Conservation (phyloP, 2,113 vertebrate genomes). For the Cyprinodon tularosa region DNA sequence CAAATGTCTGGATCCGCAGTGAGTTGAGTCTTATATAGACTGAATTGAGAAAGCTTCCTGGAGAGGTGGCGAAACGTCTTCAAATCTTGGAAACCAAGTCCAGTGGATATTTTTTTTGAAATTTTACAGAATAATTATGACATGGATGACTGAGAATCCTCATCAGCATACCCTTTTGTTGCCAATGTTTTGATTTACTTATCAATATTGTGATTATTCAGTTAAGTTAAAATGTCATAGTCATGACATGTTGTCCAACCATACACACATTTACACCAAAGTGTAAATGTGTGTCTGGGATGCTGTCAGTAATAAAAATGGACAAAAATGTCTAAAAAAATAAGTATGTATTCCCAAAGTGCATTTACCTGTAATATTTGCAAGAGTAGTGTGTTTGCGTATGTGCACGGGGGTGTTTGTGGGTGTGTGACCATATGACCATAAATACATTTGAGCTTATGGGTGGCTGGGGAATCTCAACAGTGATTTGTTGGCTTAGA, state of each 20-base stretch:
- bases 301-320: conserved; percentile 69
- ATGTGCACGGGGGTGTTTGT: conserved; percentile 21
- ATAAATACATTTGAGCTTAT: conserved; percentile 62
- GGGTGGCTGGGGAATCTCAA: conserved; percentile 67
- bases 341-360: conserved; percentile 72
- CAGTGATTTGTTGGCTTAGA: conserved; percentile 80
- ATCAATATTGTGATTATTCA: neutral
- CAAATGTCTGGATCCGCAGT: too few relatives aligned
- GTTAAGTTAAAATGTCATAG: conserved; percentile 17
- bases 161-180: neutral
- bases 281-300: conserved; percentile 26
- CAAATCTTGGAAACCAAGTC: too few relatives aligned
- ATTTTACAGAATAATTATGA: too few relatives aligned
- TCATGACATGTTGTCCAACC: neutral
- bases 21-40: too few relatives aligned
- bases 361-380: conserved; percentile 66
- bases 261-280: conserved; percentile 11
- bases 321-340: conserved; percentile 73
- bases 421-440: conserved; percentile 28
- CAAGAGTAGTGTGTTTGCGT: conserved; percentile 25
- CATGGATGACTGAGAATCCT: too few relatives aligned
- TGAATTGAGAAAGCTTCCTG: too few relatives aligned
- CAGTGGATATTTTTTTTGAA: too few relatives aligned
- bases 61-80: too few relatives aligned
- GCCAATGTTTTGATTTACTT: neutral